phyloP scores from a whole-genome alignment of 2,888 invertebrate species.

The Caenorhabditis sp. region DNA sequence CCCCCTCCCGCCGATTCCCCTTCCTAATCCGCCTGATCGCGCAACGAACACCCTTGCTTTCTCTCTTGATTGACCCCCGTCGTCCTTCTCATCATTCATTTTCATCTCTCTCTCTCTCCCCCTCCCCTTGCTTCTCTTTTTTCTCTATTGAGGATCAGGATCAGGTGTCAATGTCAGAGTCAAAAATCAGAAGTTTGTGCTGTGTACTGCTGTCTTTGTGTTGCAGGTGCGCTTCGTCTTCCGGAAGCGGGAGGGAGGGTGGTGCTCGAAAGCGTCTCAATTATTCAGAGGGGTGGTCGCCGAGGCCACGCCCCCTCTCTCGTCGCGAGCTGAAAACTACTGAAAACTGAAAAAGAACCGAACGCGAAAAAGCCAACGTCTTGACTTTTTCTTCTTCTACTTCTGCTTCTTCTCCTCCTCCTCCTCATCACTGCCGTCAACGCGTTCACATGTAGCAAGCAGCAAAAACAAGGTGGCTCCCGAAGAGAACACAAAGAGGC shows the following conservation, averaged over 20 bases:
- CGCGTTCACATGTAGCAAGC: constrained; percentile 20
- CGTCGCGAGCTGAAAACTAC: constrained; percentile 26
- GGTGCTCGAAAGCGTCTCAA: constrained; percentile 55
- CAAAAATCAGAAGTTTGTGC: constrained; percentile 32
- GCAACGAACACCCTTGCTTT: constrained; percentile 47
- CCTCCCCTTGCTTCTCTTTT: not conserved
- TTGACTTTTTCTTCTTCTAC: too few relatives aligned
- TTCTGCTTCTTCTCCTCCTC: constrained; percentile 5
- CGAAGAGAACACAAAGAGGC: not conserved
- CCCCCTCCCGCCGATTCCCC: too few relatives aligned
- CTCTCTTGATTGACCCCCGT: constrained; percentile 37
- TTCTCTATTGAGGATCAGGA: constrained; percentile 22
- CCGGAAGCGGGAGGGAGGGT: too few relatives aligned
- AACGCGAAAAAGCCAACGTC: too few relatives aligned
- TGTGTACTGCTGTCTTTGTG: not conserved
- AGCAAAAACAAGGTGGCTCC: constrained; percentile 26
- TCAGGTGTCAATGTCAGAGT: too few relatives aligned
- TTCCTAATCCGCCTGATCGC: constrained; percentile 54
- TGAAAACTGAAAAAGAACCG: not conserved
- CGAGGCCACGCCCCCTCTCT: constrained; percentile 14
- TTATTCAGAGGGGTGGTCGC: constrained; percentile 49
- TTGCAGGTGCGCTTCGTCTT: constrained; percentile 19
- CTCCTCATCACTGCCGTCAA: constrained; percentile 1
- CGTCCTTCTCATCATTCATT: constrained; percentile 33
- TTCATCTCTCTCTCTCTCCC: constrained; percentile 5